Conservation (phyloP, 2,113 vertebrate species). For the Grallaria varia region DNA sequence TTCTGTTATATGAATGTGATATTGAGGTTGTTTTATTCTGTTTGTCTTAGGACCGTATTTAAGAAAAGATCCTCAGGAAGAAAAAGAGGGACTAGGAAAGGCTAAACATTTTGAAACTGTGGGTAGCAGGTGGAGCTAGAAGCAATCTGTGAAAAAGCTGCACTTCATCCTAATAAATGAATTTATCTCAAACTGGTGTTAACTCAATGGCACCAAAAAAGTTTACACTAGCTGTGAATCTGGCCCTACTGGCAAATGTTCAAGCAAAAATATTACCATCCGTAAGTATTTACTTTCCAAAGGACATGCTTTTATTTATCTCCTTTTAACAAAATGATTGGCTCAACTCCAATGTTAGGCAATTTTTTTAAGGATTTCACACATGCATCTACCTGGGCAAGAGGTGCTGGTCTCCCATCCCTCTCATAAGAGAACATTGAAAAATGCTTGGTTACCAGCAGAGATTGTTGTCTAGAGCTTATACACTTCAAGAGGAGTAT, state of each 20-base stretch:
- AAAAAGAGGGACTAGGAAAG: not conserved
- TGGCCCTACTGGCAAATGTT: not conserved
- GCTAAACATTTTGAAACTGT: not conserved
- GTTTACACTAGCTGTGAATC: slow-evolving; percentile 21
- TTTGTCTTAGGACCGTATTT: not conserved
- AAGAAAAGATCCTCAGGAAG: not conserved
- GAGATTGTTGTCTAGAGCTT: not conserved
- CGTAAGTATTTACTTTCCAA: not conserved
- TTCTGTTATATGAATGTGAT: not conserved
- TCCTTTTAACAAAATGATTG: not conserved
- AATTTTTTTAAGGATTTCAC: not conserved
- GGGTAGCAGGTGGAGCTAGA: not conserved
- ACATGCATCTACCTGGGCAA: not conserved
- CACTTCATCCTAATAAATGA: not conserved
- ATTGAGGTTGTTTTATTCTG: not conserved
- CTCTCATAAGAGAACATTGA: not conserved
- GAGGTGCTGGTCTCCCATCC: not conserved
- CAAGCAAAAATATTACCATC: slow-evolving; percentile 35
- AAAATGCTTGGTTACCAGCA: not conserved
- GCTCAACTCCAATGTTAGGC: not conserved
- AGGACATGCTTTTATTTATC: slow-evolving; percentile 2
- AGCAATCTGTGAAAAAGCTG: not conserved
- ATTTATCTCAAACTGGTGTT: not conserved
- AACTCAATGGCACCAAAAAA: not conserved
- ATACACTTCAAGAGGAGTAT: not conserved